Base-by-base conservation (phyloP, 2,797 vertebrate genomes). In the Peromyscus aztecus region DNA sequence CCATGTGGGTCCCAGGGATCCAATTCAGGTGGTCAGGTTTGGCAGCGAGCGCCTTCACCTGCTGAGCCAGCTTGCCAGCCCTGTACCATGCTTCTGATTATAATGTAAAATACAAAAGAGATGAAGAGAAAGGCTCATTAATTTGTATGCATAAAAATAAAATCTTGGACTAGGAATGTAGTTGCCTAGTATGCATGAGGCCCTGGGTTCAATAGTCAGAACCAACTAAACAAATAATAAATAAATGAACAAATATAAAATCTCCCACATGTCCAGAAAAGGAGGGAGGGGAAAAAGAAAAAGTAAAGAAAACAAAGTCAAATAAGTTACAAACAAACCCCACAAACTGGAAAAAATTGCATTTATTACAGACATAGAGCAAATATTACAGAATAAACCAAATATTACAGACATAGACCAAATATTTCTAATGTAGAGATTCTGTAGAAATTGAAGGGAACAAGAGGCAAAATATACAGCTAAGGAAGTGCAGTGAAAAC, bases 111-210 rank as follows among this genome's bases (percentile, higher is more conserved):
- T 86, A 65, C 43, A 34, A 71, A 86, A 31, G 49, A 84, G 8
- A 95, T 12, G 27, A 78, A 75, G 63, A 37, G 46, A 77, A 86
- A 82, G 14, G 49, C n/a, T 14, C 31, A 85, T 83, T 67, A 90
- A 85, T 88, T 91, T 75, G 40, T 81, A 29, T 59, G 65, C 67
- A 83, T 85, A 88, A 95, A 97, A 84, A 63, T 85, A 43, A 94
- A 90, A 85, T 43, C 27, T 69, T 40, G 27, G 27, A 29, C n/a
- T 57, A 23, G 29, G 49, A 69, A 59, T 21, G 52, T 19, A 29
- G 65, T 71, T 71, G 65, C 34, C 49, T 37, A 31, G 24, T 21
- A 85, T 40, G 52, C 14, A 12, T 31, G 52, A 40, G 67, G n/a
- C 24, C 49, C 49, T 55, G 65, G 65, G 34, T 55, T 71, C 84